Conservation (phyloP, 1,140 invertebrate genomes). For the Tenebrio molitor region DNA sequence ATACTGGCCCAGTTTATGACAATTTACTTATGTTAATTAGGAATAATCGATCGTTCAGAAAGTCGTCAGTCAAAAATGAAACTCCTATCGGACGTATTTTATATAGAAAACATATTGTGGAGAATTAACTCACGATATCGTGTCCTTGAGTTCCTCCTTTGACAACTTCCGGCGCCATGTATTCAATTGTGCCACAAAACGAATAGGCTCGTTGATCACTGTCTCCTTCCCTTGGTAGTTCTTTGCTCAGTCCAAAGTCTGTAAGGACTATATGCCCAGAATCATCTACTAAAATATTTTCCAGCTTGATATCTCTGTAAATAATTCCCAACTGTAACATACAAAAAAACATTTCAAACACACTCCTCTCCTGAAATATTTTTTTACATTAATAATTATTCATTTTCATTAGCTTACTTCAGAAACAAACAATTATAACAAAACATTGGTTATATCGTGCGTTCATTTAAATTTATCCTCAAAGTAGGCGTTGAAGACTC, state of each 20-base stretch:
- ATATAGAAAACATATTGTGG: neutral
- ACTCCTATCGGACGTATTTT: no score
- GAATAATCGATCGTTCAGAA: no score
- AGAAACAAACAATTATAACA: no score
- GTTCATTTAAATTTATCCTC: no score
- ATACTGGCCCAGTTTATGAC: no score
- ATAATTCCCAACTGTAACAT: conserved; percentile 88
- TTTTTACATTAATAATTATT: neutral
- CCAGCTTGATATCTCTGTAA: conserved; percentile 95
- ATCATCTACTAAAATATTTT: conserved; percentile 91
- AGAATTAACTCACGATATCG: conserved; percentile 83
- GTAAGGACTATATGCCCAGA: conserved; percentile 93
- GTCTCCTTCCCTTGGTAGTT: conserved; percentile 69
- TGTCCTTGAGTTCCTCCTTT: conserved; percentile 85
- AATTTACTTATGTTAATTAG: no score
- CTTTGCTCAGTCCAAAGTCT: conserved; percentile 93
- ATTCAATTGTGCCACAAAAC: conserved; percentile 98
- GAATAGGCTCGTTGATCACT: conserved; percentile 88
- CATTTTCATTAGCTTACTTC: no score
- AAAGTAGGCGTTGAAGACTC: no score
- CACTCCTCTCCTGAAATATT: no score
- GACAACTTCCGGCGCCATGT: conserved; percentile 96
- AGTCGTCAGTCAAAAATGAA: no score
- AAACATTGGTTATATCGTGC: no score
- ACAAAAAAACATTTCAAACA: conserved; percentile 43